A percentile compares a stretch with the other conserved stretches of the same genome.
These are phyloP conservation scores for Dione juno DNA, from an alignment of 2,888 invertebrate species.

Conservation along the genomic window DNA sequence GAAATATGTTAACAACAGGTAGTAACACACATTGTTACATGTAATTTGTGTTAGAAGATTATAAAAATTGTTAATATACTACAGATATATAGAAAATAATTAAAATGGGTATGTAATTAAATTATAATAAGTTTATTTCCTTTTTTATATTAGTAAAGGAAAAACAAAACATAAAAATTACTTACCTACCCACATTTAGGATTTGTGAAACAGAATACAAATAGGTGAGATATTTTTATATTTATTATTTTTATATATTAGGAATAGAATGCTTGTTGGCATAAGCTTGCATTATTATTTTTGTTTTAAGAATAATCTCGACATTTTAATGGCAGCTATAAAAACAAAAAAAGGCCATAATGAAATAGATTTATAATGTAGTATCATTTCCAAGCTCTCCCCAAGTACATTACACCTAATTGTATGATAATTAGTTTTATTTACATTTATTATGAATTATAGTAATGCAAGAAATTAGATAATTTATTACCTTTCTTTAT, in stretches of 20 bases:
- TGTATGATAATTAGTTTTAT: constrained; percentile 17
- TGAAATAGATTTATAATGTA: constrained; percentile 2
- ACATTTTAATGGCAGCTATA: background rate
- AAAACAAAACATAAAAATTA: constrained; percentile 1
- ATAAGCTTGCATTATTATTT: constrained; percentile 1
- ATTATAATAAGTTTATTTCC: background rate
- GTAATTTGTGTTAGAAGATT: constrained; percentile 6
- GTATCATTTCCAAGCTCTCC: background rate
- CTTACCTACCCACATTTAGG: constrained; percentile 8
- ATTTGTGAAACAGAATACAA: constrained; percentile 8
- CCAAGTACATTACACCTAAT: constrained; percentile 2
- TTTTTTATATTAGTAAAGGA: constrained; percentile 12
- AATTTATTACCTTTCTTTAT: constrained; percentile 1
- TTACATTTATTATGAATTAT: constrained; percentile 13
- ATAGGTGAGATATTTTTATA: constrained; percentile 9
- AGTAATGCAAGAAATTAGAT: constrained; percentile 9
- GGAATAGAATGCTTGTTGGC: constrained; percentile 12
- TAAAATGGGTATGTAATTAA: constrained; percentile 5
- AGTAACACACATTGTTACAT: constrained; percentile 2
- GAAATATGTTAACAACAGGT: background rate
- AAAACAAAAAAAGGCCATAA: constrained; percentile 11
- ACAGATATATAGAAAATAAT: constrained; percentile 6
- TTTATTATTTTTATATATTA: no score
- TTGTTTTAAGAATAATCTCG: constrained; percentile 8
- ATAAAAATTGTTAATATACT: constrained; percentile 8